Evolutionary conservation across 2,113 vertebrate species (phyloP).

Genomic region (Benitochromis conjunctus): DNA sequence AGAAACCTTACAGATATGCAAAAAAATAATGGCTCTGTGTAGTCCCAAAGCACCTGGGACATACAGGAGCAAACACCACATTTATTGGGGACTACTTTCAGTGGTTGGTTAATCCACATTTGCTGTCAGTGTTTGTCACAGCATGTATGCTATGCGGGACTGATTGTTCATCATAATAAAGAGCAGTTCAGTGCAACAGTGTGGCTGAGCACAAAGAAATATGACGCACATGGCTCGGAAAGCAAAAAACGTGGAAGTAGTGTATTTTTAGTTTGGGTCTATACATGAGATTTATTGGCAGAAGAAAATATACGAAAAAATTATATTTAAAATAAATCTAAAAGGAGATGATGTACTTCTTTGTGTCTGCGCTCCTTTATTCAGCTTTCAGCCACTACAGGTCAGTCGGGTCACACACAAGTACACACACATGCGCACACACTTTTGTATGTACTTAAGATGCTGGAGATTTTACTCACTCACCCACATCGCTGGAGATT

Average conservation of each 20-base stretch:
- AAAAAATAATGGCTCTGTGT: background rate
- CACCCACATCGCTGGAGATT: constrained; percentile 4
- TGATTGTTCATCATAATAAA: background rate
- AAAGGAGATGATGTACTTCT: background rate
- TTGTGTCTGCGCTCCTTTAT: background rate
- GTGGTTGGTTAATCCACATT: background rate
- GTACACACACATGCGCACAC: background rate
- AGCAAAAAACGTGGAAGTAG: background rate
- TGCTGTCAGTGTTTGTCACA: background rate
- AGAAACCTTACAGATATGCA: background rate
- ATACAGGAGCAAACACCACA: background rate
- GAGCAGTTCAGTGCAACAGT: background rate
- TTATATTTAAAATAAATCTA: background rate
- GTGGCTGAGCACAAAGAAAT: background rate
- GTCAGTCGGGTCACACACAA: background rate
- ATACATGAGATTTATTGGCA: background rate
- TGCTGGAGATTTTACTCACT: constrained; percentile 4
- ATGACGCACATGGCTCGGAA: background rate
- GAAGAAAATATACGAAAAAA: background rate
- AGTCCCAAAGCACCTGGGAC: background rate
- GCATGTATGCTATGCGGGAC: background rate
- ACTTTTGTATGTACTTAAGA: background rate
- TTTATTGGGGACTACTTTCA: background rate
- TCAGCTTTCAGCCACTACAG: background rate
- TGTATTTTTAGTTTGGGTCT: background rate